Evolutionary conservation across 2,888 invertebrate genomes (phyloP).

Genomic region (Apoda limacodes): DNA sequence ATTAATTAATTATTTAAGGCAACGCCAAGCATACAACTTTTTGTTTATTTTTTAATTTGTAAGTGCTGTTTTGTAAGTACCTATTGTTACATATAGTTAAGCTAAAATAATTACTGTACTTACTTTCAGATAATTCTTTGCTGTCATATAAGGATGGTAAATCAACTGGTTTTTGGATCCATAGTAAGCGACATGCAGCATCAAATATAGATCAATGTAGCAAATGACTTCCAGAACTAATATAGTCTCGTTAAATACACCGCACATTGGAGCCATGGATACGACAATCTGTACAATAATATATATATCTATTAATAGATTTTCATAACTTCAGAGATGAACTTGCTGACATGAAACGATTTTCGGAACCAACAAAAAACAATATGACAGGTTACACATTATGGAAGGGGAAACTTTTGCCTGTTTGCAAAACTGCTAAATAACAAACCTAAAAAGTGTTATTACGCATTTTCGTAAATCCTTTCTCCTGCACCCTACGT

Average conservation of each 20-base stretch:
- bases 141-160: slow-evolving; percentile 65
- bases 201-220: slow-evolving; percentile 59
- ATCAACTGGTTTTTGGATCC: slow-evolving; percentile 58
- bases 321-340: too few species aligned
- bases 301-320: too few species aligned
- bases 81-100: too few species aligned
- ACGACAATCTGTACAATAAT: slow-evolving; percentile 42
- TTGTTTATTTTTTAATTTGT: slow-evolving; percentile 48
- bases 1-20: too few species aligned
- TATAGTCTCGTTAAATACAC: slow-evolving; percentile 34
- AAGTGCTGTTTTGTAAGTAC: slow-evolving; percentile 59
- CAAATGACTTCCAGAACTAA: slow-evolving; percentile 49
- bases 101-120: slow-evolving; percentile 16
- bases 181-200: slow-evolving; percentile 64
- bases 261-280: slow-evolving; percentile 46
- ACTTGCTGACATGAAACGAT: too few species aligned
- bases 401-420: too few species aligned
- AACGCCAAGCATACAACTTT: neutral
- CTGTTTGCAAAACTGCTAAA: too few species aligned
- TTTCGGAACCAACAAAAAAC: too few species aligned
- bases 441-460: too few species aligned
- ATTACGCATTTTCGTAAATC: too few species aligned
- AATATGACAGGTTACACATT: too few species aligned
- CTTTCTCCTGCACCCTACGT: too few species aligned
- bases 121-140: slow-evolving; percentile 53